These are phyloP conservation scores for Drosophila rellima DNA, from an alignment of 2,888 invertebrate species.

Conservation along the genomic window DNA sequence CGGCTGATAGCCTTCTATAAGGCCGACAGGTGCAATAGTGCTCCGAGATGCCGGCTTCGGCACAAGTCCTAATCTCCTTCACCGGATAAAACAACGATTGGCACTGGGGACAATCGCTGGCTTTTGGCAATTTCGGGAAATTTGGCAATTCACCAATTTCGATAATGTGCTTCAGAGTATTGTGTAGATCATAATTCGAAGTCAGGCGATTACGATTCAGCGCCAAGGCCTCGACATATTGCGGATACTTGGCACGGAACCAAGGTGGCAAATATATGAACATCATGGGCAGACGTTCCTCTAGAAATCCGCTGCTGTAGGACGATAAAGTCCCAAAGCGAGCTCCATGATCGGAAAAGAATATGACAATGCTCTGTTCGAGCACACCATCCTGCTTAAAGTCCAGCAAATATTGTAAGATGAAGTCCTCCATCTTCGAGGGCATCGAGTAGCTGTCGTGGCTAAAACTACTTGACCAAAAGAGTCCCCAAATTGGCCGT, in stretches of 20 bases:
- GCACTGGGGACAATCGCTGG: slow-evolving; percentile 88
- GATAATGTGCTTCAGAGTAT: slow-evolving; percentile 89
- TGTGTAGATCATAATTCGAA: slow-evolving; percentile 90
- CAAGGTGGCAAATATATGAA: slow-evolving; percentile 89
- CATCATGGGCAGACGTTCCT: slow-evolving; percentile 90
- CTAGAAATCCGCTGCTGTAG: slow-evolving; percentile 90
- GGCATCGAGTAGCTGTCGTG: slow-evolving; percentile 89
- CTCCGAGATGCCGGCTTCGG: slow-evolving; percentile 88
- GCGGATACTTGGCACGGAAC: slow-evolving; percentile 87
- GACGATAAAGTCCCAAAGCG: slow-evolving; percentile 89
- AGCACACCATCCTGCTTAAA: slow-evolving; percentile 87
- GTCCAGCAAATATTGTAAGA: slow-evolving; percentile 87
- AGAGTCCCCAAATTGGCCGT: slow-evolving; percentile 89
- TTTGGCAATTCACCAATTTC: slow-evolving; percentile 74
- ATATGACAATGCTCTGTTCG: slow-evolving; percentile 89
- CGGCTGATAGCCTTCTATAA: slow-evolving; percentile 30
- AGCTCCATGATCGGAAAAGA: slow-evolving; percentile 92
- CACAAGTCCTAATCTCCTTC: slow-evolving; percentile 88
- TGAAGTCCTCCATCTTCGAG: slow-evolving; percentile 88
- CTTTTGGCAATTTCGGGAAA: slow-evolving; percentile 68
- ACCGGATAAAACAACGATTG: slow-evolving; percentile 88
- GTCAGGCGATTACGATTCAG: slow-evolving; percentile 88
- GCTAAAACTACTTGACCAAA: slow-evolving; percentile 91
- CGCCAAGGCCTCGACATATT: slow-evolving; percentile 86
- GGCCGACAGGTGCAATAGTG: slow-evolving; percentile 90